Percentiles rank a stretch among this genome's conserved stretches.
phyloP scores from a whole-genome alignment of 2,888 invertebrate genomes.

The Matsumyia berberina region DNA sequence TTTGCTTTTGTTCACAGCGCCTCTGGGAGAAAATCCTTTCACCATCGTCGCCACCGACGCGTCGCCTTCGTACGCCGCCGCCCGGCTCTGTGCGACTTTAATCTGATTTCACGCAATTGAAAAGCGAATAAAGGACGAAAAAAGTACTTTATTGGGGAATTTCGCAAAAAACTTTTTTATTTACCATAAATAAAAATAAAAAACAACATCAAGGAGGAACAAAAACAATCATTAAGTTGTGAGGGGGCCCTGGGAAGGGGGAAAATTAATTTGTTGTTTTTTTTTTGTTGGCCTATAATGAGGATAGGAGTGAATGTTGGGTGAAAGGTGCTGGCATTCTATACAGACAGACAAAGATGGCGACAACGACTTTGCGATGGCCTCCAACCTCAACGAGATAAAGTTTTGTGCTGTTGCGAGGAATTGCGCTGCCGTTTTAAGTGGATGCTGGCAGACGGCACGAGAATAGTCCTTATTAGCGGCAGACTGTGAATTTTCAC shows the following conservation, averaged over 20 bases:
- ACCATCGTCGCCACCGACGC: not conserved
- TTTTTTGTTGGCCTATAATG: constrained; percentile 2
- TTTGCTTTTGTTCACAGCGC: constrained; percentile 36
- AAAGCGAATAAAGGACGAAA: constrained; percentile 61
- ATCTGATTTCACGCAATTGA: constrained; percentile 63
- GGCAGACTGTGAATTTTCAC: too few species aligned
- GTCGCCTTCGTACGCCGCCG: constrained; percentile 11
- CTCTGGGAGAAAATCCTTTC: constrained; percentile 47
- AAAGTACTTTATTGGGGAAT: constrained; percentile 38
- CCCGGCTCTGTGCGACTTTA: constrained; percentile 27
- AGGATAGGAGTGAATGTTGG: not conserved
- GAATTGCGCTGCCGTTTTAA: not conserved
- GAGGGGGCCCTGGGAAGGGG: not conserved
- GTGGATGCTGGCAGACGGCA: not conserved
- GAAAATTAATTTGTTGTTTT: constrained; percentile 30
- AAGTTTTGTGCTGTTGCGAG: not conserved
- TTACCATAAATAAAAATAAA: constrained; percentile 51
- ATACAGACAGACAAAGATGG: not conserved
- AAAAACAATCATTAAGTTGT: constrained; percentile 17
- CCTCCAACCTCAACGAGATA: not conserved
- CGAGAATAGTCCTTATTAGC: not conserved
- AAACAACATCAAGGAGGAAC: constrained; percentile 19
- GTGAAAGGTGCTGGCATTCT: not conserved
- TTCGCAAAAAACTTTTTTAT: constrained; percentile 17
- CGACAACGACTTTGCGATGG: constrained; percentile 22